Evolutionary conservation across 2,113 vertebrate genomes (phyloP).

Genomic region (Rafetus swinhoei): DNA sequence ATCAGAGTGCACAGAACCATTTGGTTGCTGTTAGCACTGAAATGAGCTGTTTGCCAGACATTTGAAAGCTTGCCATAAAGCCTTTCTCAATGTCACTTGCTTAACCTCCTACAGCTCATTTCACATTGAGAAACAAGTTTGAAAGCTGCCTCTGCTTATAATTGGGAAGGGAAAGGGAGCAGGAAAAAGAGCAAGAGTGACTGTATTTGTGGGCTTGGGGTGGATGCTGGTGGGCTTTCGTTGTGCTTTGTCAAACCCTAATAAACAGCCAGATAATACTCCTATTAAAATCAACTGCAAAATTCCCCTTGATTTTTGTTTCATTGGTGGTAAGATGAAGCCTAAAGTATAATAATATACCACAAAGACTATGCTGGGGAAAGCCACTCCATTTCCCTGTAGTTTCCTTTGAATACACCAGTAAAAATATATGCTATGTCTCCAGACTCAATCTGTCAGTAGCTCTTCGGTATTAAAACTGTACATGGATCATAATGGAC

Average conservation of each 20-base stretch:
- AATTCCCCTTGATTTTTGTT: conserved; percentile 22
- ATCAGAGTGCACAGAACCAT: conserved; percentile 55
- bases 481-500: neutral
- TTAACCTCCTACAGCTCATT: conserved; percentile 26
- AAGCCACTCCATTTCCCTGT: neutral
- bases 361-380: neutral
- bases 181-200: neutral
- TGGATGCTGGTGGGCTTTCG: no score
- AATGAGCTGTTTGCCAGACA: neutral
- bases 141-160: conserved; percentile 39
- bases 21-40: neutral
- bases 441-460: neutral
- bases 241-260: neutral
- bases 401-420: neutral
- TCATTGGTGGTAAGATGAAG: conserved; percentile 16
- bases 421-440: neutral
- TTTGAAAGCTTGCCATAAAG: conserved; percentile 48
- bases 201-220: neutral
- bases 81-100: conserved; percentile 26
- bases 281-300: conserved; percentile 3
- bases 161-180: neutral
- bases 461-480: neutral
- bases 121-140: conserved; percentile 22
- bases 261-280: neutral
- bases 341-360: conserved; percentile 22